These are phyloP conservation scores for Tuta absoluta DNA, from an alignment of 2,888 invertebrate species.

Conservation along the genomic window DNA sequence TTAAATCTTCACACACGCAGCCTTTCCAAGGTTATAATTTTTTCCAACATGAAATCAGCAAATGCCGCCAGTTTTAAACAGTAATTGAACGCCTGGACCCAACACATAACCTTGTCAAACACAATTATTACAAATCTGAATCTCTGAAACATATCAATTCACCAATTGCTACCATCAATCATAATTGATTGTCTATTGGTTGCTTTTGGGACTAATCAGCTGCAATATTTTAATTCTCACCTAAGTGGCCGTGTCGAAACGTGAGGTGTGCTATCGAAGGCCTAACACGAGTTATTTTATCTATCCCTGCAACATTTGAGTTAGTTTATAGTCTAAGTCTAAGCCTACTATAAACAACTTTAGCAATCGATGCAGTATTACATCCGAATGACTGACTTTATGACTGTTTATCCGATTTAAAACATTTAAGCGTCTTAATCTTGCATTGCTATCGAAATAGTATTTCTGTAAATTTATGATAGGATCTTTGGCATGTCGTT, in stretches of 20 bases:
- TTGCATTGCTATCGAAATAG: neutral
- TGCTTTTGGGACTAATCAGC: neutral
- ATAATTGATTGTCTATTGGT: neutral
- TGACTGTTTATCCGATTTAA: neutral
- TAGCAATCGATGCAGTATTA: neutral
- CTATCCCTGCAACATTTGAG: neutral
- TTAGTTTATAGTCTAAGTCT: neutral
- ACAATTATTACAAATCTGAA: neutral
- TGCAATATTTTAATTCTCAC: neutral
- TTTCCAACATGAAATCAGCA: neutral
- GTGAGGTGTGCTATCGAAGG: neutral
- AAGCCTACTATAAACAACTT: constrained; percentile 5
- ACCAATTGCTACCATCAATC: constrained; percentile 5
- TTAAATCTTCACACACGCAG: too few species aligned
- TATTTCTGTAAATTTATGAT: neutral
- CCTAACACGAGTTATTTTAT: neutral
- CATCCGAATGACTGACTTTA: neutral
- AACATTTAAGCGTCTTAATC: neutral
- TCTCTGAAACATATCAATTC: neutral
- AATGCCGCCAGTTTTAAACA: neutral
- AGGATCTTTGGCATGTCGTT: neutral
- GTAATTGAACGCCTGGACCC: neutral
- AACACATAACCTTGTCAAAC: neutral
- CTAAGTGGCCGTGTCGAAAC: neutral
- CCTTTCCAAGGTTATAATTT: too few species aligned